Base-by-base conservation (phyloP, 2,797 vertebrate species). In the Centropyge bicolor region DNA sequence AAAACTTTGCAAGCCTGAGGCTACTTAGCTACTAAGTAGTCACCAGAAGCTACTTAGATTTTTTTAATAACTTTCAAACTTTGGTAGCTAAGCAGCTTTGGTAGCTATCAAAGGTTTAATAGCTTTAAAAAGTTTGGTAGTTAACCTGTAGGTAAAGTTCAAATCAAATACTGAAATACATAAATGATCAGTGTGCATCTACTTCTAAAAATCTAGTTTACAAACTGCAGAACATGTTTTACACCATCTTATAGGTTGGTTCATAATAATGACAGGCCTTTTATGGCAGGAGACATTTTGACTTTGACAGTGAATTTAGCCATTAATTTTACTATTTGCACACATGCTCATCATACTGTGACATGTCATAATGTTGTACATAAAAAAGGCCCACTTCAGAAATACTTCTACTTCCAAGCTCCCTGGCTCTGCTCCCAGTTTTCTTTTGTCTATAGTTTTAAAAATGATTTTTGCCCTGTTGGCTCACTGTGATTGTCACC, bases 301-400 rank as follows among this genome's bases (percentile, higher is more conserved):
- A 22, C 10, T 22, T 13, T 38, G 46, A 48, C 59, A 19, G 22
- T 9, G 60, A 61, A 3, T 41, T 35, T 13, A 55, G 11, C 12
- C 22, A 3, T 49, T 11, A 52, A 13, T 24, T 56, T n/a, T 8
- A 36, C 24, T 46, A 56, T 56, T 38, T 55, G 56, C 40, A 63
- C 16, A 6, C 31, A 8, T 69, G 60, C 36, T 45, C 31, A 35
- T 55, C 24, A 20, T 35, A 48, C 24, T 38, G 45, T 41, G 38
- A 63, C 14, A 57, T 17, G 46, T 80, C 56, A 70, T 55, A 59
- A 27, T 51, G 24, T 62, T 36, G 35, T 40, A n/a, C n/a, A 40
- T 14, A 8, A 40, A 22, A 38, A 66, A n/a, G 20, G 20, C 5
- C 5, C 16, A 24, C 19, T 57, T 55, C 16, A 75, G 67, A 45